Base-by-base conservation (phyloP, 1,140 invertebrate genomes). In the Mercenaria mercenaria region DNA sequence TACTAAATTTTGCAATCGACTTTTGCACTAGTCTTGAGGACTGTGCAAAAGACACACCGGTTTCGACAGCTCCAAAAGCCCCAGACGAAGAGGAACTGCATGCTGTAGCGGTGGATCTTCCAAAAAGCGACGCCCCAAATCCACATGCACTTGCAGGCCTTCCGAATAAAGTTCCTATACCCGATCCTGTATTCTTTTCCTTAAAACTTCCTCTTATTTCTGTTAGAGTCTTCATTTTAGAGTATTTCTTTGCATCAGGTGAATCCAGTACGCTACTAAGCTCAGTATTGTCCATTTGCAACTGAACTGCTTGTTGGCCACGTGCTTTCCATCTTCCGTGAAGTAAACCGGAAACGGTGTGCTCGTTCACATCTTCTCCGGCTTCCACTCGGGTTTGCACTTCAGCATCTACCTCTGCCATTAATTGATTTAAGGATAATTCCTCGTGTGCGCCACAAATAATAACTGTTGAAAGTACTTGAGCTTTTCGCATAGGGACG, bases 381-480 rank as follows among this genome's bases (percentile, higher is more conserved):
- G 43, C 76, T 8, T 72, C 39, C 18, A 90, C 41, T 87, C 93
- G 92, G 13, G 79, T 59, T 52, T 91, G 43, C 11, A 95, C 89
- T 79, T 93, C 92, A 47, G 90, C 79, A 69, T 94, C 88, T 3
- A 95, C 93, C 50, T 95, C 93, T 13, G 83, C 90, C 93, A 95
- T 93, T 86, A 92, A 91, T 69, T 92, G 89, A 61, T 94, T 91
- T 32, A 95, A 86, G 6, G 93, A 94, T 61, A 95, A 77, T 64
- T 95, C 94, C 80, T 95, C 94, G 52, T 93, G 90, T 15, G 93
- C 94, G 10, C 94, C 94, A 43, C 94, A 93, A 23, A 94, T 89
- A n/a, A 95, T 94, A 15, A 94, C 92, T 52, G 93, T 77, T 3
- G 92, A 90, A 1, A 95, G 91, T 10, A 92, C 59, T 18, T 91